A percentile compares a stretch with the other conserved stretches of the same genome.
Evolutionary conservation across 1,140 invertebrate species (phyloP).

Genomic region (Cyrtorhinus lividipennis): DNA sequence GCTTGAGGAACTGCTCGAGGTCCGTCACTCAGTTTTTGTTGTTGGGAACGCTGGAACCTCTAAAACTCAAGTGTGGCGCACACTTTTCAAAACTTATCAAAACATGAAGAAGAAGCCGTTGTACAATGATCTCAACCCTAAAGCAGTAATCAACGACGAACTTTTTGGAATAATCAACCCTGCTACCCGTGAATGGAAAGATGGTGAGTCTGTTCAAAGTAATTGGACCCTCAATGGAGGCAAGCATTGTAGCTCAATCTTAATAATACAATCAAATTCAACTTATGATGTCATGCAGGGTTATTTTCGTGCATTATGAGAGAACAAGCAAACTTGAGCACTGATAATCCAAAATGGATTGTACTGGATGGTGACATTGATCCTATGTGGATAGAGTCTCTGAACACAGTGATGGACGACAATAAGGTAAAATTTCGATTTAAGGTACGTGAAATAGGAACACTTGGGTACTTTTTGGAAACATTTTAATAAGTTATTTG

Average conservation of each 20-base stretch:
- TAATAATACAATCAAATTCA: too few species aligned
- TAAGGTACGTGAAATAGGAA: too few species aligned
- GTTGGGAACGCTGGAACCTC: constrained; percentile 88
- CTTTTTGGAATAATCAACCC: constrained; percentile 97
- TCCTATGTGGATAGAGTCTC: constrained; percentile 97
- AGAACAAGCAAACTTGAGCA: constrained; percentile 80
- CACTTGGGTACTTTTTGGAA: too few species aligned
- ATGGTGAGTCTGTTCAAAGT: constrained; percentile 40
- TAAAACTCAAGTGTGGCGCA: constrained; percentile 93
- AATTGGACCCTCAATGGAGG: too few species aligned
- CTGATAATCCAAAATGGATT: constrained; percentile 91
- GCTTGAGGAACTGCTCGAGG: constrained; percentile 84
- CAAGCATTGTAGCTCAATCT: too few species aligned
- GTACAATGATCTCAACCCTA: constrained; percentile 86
- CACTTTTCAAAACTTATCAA: constrained; percentile 75
- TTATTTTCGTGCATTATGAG: constrained; percentile 93
- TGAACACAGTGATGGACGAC: constrained; percentile 87
- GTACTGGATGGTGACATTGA: constrained; percentile 93
- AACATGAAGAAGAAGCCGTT: constrained; percentile 80
- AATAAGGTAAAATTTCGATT: constrained; percentile 66
- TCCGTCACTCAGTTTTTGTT: constrained; percentile 91
- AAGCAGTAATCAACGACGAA: constrained; percentile 94
- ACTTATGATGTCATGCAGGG: constrained; percentile 32
- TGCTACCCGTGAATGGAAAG: constrained; percentile 92
- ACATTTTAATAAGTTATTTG: too few species aligned